Evolutionary conservation across 2,113 vertebrate species (phyloP).

Genomic region (Caranx ignobilis): DNA sequence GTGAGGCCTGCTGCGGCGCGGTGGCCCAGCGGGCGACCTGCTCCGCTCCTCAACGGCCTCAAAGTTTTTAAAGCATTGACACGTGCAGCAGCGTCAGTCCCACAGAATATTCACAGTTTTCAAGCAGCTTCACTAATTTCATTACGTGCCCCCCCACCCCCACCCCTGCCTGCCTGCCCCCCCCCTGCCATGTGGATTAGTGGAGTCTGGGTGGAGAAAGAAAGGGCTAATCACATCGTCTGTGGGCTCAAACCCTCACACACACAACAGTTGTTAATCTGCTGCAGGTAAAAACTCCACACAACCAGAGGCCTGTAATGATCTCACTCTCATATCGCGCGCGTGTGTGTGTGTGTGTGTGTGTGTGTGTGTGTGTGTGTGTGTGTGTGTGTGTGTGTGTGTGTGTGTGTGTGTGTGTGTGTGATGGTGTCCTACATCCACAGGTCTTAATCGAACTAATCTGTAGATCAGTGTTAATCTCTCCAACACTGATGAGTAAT

Average conservation of each 20-base stretch:
- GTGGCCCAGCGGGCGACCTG: not conserved
- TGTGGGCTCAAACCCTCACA: constrained; percentile 13
- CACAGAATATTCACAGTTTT: constrained; percentile 27
- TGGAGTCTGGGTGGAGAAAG: constrained; percentile 50
- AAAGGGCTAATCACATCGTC: constrained; percentile 56
- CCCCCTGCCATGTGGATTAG: constrained; percentile 38
- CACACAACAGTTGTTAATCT: constrained; percentile 46
- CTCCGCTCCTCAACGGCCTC: too few species aligned
- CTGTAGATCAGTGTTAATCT: constrained; percentile 56
- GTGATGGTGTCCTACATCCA: not conserved
- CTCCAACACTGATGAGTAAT: constrained; percentile 3
- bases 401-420: not conserved
- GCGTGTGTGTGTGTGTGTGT: not conserved
- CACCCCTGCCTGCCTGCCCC: too few species aligned
- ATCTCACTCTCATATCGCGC: not conserved
- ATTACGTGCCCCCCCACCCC: constrained; percentile 17
- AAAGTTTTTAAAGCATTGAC: not conserved
- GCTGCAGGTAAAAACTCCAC: not conserved
- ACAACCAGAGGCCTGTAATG: constrained; percentile 11
- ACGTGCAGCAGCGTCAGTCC: constrained; percentile 3
- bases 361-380: not conserved
- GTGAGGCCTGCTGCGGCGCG: not conserved
- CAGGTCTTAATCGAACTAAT: not conserved
- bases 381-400: not conserved
- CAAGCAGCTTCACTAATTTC: constrained; percentile 38